These are phyloP conservation scores for Eupithecia centaureata DNA, from an alignment of 2,888 invertebrate species.

Conservation along the genomic window DNA sequence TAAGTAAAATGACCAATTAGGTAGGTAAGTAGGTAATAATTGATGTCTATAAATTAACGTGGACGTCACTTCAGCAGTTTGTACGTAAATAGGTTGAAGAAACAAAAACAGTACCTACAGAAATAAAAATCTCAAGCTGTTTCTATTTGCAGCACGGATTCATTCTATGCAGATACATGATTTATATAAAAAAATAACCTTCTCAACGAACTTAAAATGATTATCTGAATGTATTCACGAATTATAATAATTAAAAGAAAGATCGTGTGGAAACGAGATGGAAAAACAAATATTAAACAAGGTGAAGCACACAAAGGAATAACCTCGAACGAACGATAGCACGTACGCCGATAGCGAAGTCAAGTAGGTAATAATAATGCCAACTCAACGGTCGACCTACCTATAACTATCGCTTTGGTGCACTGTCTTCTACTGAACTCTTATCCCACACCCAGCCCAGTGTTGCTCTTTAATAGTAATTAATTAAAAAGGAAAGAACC, in stretches of 20 bases:
- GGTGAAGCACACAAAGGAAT: slow-evolving; percentile 74
- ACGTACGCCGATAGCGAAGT: slow-evolving; percentile 70
- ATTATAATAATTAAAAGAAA: slow-evolving; percentile 30
- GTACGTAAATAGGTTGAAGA: slow-evolving; percentile 30
- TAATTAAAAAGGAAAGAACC: slow-evolving; percentile 17
- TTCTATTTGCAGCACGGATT: slow-evolving; percentile 24
- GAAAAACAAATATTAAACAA: slow-evolving; percentile 61
- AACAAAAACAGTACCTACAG: slow-evolving; percentile 28
- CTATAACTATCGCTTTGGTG: slow-evolving; percentile 77
- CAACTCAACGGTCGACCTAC: slow-evolving; percentile 81
- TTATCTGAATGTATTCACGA: slow-evolving; percentile 13
- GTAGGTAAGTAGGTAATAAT: too few relatives aligned
- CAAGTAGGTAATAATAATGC: slow-evolving; percentile 70
- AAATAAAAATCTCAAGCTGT: slow-evolving; percentile 21
- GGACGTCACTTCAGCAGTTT: slow-evolving; percentile 32
- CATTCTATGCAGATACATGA: slow-evolving; percentile 16
- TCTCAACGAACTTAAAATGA: slow-evolving; percentile 1
- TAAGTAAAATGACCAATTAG: neutral
- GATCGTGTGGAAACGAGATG: slow-evolving; percentile 48
- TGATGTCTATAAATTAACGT: slow-evolving; percentile 13
- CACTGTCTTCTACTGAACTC: slow-evolving; percentile 70
- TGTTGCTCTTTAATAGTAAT: slow-evolving; percentile 61
- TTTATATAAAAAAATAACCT: slow-evolving; percentile 2
- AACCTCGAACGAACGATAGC: slow-evolving; percentile 70
- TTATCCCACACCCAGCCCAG: slow-evolving; percentile 73